Conservation (phyloP, 2,113 vertebrate genomes). For the Struthio camelus region DNA sequence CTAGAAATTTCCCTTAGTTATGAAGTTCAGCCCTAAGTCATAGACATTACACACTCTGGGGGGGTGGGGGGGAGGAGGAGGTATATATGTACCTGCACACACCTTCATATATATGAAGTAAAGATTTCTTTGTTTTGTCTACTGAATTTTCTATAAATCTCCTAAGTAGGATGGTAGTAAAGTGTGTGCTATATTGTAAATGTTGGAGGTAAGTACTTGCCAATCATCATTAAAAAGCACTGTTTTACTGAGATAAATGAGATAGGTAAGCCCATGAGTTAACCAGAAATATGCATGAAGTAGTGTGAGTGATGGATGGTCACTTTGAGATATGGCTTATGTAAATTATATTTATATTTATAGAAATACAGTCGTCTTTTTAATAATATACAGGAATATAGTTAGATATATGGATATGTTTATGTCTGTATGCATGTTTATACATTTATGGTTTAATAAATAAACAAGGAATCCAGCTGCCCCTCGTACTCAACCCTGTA, state of each 20-base stretch:
- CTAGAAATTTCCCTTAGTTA: not conserved
- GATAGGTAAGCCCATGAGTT: not conserved
- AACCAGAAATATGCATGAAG: not conserved
- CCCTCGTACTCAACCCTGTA: accelerated
- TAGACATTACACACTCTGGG: not conserved
- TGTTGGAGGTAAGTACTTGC: not conserved
- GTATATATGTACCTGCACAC: not conserved
- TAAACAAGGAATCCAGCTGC: not conserved
- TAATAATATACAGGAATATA: not conserved
- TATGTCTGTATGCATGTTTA: not conserved
- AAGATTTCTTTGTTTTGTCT: not conserved
- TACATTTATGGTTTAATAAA: not conserved
- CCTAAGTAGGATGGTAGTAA: not conserved
- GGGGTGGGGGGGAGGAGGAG: not conserved
- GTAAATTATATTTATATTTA: not conserved
- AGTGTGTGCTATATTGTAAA: not conserved
- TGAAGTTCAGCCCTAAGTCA: not conserved
- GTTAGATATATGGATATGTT: not conserved
- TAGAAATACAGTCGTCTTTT: not conserved
- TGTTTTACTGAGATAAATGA: not conserved
- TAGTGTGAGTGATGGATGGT: not conserved
- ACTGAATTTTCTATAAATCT: not conserved
- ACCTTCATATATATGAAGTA: not conserved
- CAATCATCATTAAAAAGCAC: not conserved
- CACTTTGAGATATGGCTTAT: not conserved